Percentiles rank a stretch among this genome's conserved stretches.
Evolutionary conservation across 2,888 invertebrate species (phyloP).

Genomic region (Eristalinus sepulchralis): DNA sequence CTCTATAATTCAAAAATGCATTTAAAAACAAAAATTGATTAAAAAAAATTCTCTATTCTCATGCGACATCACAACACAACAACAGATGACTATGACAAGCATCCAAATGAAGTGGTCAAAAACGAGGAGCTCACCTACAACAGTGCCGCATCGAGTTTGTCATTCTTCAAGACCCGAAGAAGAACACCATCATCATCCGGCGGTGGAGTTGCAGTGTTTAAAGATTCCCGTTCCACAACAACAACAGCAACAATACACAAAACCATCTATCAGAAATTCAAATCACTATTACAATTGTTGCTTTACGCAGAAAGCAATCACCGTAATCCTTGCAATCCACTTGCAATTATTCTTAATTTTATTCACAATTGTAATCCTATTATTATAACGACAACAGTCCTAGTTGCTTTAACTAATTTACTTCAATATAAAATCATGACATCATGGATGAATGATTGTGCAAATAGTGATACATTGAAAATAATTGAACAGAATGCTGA

Average conservation of each 20-base stretch:
- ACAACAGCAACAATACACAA: too few relatives aligned
- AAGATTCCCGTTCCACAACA: not conserved
- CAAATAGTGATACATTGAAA: not conserved
- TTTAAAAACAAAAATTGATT: not conserved
- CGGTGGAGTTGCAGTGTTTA: not conserved
- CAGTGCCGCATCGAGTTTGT: slow-evolving; percentile 77
- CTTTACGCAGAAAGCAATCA: slow-evolving; percentile 61
- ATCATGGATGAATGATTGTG: slow-evolving; percentile 43
- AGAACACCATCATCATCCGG: too few relatives aligned
- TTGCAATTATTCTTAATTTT: slow-evolving; percentile 65
- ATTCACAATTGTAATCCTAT: slow-evolving; percentile 72
- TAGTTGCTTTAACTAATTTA: slow-evolving; percentile 73
- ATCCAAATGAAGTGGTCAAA: slow-evolving; percentile 95
- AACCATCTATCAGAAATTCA: slow-evolving; percentile 57
- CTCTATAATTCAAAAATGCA: too few relatives aligned
- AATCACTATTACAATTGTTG: slow-evolving; percentile 59
- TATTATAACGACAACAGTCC: slow-evolving; percentile 73
- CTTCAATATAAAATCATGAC: slow-evolving; percentile 67
- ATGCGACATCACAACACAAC: slow-evolving; percentile 11
- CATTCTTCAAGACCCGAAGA: slow-evolving; percentile 53
- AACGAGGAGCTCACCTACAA: slow-evolving; percentile 94
- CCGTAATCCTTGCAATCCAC: slow-evolving; percentile 66
- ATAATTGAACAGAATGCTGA: not conserved
- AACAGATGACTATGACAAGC: slow-evolving; percentile 91
- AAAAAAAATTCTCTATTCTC: not conserved